Base-by-base conservation (phyloP, 2,113 vertebrate genomes). In the Lonchura striata region DNA sequence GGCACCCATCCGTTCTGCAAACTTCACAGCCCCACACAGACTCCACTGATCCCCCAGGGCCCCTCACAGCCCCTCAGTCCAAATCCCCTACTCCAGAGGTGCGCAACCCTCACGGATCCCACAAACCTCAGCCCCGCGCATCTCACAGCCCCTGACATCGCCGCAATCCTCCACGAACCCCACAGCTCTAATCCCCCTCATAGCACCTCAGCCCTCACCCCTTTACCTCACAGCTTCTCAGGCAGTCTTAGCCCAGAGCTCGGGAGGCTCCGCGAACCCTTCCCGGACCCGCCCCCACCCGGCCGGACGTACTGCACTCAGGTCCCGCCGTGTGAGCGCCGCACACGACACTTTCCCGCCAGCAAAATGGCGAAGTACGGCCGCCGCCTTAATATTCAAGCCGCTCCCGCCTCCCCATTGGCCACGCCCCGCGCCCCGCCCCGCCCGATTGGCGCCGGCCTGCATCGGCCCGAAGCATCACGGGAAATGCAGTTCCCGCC, bases 311-410 rank as follows among this genome's bases (percentile, higher is more conserved):
- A 47, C 16, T 10, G 11, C n/a, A 37, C 61, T 14, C 25, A 31
- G 9, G 0, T 30, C 24, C 20, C 31, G 10, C 9, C 3, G 9
- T 3, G 5, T 15, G 6, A 31, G 3, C 10, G 7, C 1, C 15
- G 5, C 9, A 6, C 44, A 9, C 16, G 9, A 1, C 13, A 44
- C 10, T 3, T 11, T 20, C 2, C 4, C 7, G 1, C 39, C 31
- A 20, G 4, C 24, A 4, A 27, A n/a, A 15, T 0, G 3, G 2
- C 13, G 2, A 2, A 11, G 2, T 5, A 4, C 2, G 2, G 2
- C 2, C 20, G 1, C 71, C 17, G 53, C 53, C 44, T 50, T 52
- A 22, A 22, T 20, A 68, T 68, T 86, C 61, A 68, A 86, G 25
- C 44, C 21, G 16, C 61, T 27, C 35, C 61, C 83, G 6, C 53